These are phyloP conservation scores for Onychostruthus taczanowskii DNA, from an alignment of 2,113 vertebrate species.

Conservation along the genomic window DNA sequence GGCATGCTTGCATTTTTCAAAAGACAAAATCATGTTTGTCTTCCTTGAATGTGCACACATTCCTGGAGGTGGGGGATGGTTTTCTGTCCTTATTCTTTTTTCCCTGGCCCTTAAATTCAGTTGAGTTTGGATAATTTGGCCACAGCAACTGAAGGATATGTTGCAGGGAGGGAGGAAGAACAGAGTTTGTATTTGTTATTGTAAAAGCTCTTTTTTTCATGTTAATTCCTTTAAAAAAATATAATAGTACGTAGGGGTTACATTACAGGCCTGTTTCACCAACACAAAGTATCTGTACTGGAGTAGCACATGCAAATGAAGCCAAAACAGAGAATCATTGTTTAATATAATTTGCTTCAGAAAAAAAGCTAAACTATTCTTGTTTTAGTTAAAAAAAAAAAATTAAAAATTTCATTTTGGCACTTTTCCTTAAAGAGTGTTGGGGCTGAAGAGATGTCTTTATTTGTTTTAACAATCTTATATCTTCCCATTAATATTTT, in stretches of 20 bases:
- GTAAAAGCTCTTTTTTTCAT: constrained; percentile 32
- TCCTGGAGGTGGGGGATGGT: constrained; percentile 54
- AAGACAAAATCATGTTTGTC: constrained; percentile 69
- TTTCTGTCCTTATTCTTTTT: constrained; percentile 21
- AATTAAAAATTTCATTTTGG: neutral
- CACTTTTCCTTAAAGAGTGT: neutral
- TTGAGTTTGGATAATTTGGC: constrained; percentile 41
- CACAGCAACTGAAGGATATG: constrained; percentile 14
- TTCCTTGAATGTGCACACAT: constrained; percentile 54
- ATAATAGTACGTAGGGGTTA: constrained; percentile 37
- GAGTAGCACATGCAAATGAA: constrained; percentile 54
- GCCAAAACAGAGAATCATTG: constrained; percentile 40
- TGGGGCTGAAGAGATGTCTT: neutral
- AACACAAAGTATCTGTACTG: constrained; percentile 48
- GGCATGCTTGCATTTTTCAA: constrained; percentile 48
- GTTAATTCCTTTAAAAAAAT: constrained; percentile 54
- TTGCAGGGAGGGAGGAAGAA: neutral
- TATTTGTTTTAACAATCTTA: neutral
- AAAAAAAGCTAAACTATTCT: neutral
- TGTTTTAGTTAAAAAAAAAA: constrained; percentile 7
- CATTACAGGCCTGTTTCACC: constrained; percentile 44
- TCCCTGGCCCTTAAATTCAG: neutral
- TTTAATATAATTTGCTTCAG: constrained; percentile 21
- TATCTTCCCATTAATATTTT: neutral
- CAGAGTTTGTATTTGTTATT: constrained; percentile 47